Evolutionary conservation across 2,888 invertebrate genomes (phyloP).

Genomic region (Ormyrus thymus): DNA sequence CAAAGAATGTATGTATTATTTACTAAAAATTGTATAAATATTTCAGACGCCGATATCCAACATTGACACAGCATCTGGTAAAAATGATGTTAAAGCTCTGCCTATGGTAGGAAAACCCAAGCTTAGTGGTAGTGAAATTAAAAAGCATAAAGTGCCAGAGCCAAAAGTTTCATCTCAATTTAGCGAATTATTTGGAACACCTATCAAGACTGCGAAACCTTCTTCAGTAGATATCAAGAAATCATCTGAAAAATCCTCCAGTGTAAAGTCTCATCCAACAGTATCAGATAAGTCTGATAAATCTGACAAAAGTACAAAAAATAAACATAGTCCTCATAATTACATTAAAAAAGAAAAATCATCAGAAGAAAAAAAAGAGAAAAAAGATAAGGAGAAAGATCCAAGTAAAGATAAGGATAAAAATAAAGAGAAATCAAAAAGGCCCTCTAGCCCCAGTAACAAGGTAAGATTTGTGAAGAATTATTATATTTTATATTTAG

Average conservation of each 20-base stretch:
- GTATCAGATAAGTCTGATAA: slow-evolving; percentile 79
- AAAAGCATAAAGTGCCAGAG: slow-evolving; percentile 69
- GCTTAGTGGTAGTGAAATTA: slow-evolving; percentile 77
- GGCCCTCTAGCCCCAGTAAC: slow-evolving; percentile 74
- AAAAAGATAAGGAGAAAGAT: slow-evolving; percentile 77
- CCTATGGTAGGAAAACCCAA: slow-evolving; percentile 85
- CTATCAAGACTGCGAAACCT: slow-evolving; percentile 85
- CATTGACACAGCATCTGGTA: slow-evolving; percentile 78
- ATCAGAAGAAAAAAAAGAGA: slow-evolving; percentile 74
- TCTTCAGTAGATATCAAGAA: slow-evolving; percentile 83
- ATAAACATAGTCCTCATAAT: slow-evolving; percentile 79
- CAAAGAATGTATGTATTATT: slow-evolving; percentile 1
- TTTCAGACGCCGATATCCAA: slow-evolving; percentile 70
- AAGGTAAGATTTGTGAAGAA: slow-evolving; percentile 62
- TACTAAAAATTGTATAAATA: slow-evolving; percentile 19
- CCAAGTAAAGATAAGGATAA: slow-evolving; percentile 76
- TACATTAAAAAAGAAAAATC: slow-evolving; percentile 75
- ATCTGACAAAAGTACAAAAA: slow-evolving; percentile 71
- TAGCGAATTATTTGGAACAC: slow-evolving; percentile 88
- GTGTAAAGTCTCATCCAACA: slow-evolving; percentile 55
- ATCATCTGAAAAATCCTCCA: slow-evolving; percentile 70
- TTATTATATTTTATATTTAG: neutral
- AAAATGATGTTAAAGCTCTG: slow-evolving; percentile 77
- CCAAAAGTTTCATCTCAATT: slow-evolving; percentile 81
- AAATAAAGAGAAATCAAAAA: slow-evolving; percentile 76